Evolutionary conservation across 2,888 invertebrate genomes (phyloP).

Genomic region (Ichneumoninae sp.): DNA sequence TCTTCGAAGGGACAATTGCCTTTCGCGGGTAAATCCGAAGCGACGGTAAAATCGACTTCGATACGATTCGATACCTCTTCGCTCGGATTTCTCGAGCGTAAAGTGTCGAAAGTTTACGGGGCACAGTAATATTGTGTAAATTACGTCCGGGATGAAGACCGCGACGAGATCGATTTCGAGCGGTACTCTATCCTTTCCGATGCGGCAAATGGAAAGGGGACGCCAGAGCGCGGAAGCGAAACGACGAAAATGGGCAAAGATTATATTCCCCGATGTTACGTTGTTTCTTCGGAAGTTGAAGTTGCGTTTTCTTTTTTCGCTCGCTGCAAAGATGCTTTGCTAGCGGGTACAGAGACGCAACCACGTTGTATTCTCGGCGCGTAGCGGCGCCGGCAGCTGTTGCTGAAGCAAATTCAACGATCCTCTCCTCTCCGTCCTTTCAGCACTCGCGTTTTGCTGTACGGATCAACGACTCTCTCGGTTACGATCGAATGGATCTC

Average conservation of each 20-base stretch:
- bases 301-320: neutral
- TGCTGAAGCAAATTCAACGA: slow-evolving; percentile 5
- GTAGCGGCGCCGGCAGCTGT: slow-evolving; percentile 22
- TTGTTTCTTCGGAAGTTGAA: neutral
- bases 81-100: slow-evolving; percentile 2
- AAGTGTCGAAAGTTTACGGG: slow-evolving; percentile 9
- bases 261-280: slow-evolving; percentile 1
- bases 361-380: slow-evolving; percentile 3
- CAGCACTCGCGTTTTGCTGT: slow-evolving; percentile 11
- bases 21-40: neutral
- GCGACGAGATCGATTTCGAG: slow-evolving; percentile 18
- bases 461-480: slow-evolving; percentile 48
- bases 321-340: neutral
- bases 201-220: slow-evolving; percentile 14
- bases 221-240: slow-evolving; percentile 43
- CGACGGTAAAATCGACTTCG: neutral
- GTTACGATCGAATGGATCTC: slow-evolving; percentile 12
- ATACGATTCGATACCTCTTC: slow-evolving; percentile 16
- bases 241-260: slow-evolving; percentile 29
- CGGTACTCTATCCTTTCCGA: neutral
- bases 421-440: neutral
- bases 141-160: slow-evolving; percentile 16
- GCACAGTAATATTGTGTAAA: neutral
- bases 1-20: neutral
- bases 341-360: neutral